Percentiles rank a stretch among this genome's conserved stretches.
These are phyloP conservation scores for Danio albolineatus DNA, from an alignment of 2,797 vertebrate genomes.

Conservation along the genomic window DNA sequence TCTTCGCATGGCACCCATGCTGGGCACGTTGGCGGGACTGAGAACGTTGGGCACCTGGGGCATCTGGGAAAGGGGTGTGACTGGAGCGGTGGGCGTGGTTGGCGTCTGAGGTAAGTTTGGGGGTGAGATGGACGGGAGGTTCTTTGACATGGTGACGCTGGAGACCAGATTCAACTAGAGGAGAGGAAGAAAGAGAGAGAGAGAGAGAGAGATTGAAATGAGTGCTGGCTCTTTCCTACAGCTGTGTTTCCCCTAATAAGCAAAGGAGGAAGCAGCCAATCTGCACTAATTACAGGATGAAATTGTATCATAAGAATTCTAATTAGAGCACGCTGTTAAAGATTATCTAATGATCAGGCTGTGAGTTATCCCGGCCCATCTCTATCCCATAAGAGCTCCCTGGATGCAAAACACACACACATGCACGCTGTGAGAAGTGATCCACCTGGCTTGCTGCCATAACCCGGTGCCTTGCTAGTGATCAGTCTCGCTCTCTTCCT, in stretches of 20 bases:
- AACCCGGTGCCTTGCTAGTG: conserved; percentile 2
- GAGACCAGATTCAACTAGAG: conserved; percentile 97
- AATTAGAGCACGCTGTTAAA: conserved; percentile 97
- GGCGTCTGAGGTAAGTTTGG: conserved; percentile 99
- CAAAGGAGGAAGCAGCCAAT: conserved; percentile 94
- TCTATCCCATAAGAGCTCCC: conserved; percentile 74
- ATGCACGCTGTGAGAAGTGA: background rate
- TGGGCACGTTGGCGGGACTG: conserved; percentile 96
- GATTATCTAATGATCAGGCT: conserved; percentile 97
- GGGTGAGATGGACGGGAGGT: conserved; percentile 94
- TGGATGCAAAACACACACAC: conserved; percentile 34
- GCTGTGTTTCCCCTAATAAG: conserved; percentile 97
- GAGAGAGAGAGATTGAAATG: conserved; percentile 72
- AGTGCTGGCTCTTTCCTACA: conserved; percentile 89
- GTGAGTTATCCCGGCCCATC: conserved; percentile 88
- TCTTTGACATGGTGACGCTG: conserved; percentile 99
- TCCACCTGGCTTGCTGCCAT: conserved; percentile 51
- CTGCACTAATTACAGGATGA: conserved; percentile 98
- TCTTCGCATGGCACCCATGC: conserved; percentile 97
- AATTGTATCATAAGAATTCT: conserved; percentile 99
- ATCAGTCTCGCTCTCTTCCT: conserved; percentile 43
- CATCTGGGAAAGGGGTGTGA: conserved; percentile 97
- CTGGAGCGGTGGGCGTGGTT: conserved; percentile 95
- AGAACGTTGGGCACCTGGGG: conserved; percentile 97
- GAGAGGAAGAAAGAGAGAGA: conserved; percentile 52